Evolutionary conservation across 2,113 vertebrate species (phyloP).

Genomic region (Ochotona curzoniae): DNA sequence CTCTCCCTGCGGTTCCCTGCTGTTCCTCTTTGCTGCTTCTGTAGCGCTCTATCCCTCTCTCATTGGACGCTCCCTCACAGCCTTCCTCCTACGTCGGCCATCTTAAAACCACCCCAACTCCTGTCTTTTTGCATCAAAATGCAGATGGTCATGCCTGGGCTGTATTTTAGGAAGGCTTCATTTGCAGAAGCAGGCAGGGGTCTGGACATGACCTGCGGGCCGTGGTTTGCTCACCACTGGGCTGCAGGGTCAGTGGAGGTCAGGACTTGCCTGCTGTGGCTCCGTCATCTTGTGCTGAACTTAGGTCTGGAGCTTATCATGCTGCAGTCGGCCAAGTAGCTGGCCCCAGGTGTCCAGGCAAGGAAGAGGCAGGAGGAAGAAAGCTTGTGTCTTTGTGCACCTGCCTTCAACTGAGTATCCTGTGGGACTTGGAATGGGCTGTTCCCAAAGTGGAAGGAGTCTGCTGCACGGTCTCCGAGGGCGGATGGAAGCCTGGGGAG

Average conservation of each 20-base stretch:
- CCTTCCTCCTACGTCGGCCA: too few relatives aligned
- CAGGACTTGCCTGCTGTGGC: not conserved
- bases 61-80: too few relatives aligned
- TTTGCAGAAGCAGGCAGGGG: not conserved
- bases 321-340: too few relatives aligned
- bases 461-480: too few relatives aligned
- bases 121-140: accelerated
- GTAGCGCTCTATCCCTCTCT: too few relatives aligned
- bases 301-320: not conserved
- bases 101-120: too few relatives aligned
- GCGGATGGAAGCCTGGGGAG: too few relatives aligned
- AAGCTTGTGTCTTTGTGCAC: accelerated
- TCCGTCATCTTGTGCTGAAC: accelerated
- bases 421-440: not conserved
- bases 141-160: accelerated
- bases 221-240: not conserved
- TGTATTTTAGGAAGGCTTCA: not conserved
- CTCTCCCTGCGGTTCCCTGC: too few relatives aligned
- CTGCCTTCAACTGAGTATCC: not conserved
- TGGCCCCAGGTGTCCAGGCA: accelerated
- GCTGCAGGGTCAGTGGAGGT: accelerated
- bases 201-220: not conserved
- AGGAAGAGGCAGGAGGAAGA: not conserved
- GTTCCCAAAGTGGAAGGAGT: not conserved
- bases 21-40: too few relatives aligned